Conservation (phyloP, 2,113 vertebrate species). For the Isichthys henryi region DNA sequence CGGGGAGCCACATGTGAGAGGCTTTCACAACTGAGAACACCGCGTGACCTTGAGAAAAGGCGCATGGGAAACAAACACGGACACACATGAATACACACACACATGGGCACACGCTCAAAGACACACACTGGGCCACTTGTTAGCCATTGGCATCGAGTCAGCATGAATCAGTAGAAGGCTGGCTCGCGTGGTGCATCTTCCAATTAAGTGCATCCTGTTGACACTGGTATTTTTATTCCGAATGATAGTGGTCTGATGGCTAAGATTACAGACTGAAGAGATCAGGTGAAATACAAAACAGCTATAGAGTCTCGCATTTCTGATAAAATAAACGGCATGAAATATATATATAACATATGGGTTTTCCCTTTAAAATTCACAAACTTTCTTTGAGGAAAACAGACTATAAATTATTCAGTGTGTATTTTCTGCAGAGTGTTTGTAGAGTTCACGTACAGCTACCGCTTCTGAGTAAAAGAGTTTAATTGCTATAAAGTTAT, state of each 20-base stretch:
- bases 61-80: neutral
- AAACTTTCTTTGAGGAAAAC: neutral
- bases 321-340: neutral
- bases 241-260: neutral
- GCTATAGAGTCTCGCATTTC: neutral
- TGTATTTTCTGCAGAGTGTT: neutral
- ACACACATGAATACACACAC: neutral
- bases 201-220: neutral
- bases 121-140: neutral
- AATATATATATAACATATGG: neutral
- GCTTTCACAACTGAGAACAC: neutral
- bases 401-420: conserved; percentile 7
- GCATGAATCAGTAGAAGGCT: neutral
- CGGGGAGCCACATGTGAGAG: neutral
- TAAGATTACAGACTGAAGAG: neutral
- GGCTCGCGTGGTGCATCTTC: neutral
- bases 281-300: neutral
- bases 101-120: neutral
- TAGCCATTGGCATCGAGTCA: neutral
- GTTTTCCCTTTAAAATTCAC: neutral
- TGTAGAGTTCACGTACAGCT: neutral
- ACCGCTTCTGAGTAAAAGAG: neutral
- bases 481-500: neutral
- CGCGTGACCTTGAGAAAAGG: neutral
- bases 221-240: neutral